A percentile compares a stretch with the other conserved stretches of the same genome.
phyloP scores from a whole-genome alignment of 1,140 invertebrate genomes.

The Euborellia annulipes region DNA sequence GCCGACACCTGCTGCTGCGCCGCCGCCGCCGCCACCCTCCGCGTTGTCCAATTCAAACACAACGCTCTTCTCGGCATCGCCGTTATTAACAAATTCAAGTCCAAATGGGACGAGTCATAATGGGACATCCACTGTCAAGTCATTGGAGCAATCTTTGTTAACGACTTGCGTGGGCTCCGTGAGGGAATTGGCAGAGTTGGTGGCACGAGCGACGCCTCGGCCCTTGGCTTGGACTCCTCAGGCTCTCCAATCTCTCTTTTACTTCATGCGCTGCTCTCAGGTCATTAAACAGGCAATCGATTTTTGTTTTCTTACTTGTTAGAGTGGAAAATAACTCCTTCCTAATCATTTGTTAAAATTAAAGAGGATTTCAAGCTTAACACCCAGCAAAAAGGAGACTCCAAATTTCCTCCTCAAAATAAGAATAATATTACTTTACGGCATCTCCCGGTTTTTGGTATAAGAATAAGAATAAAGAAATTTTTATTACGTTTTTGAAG shows the following conservation, averaged over 20 bases:
- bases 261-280: constrained; percentile 84
- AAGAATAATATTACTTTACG: too few species aligned
- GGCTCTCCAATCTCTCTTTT: constrained; percentile 64
- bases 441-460: too few species aligned
- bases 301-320: too few species aligned
- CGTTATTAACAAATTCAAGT: constrained; percentile 17
- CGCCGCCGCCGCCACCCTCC: constrained; percentile 21
- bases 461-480: too few species aligned
- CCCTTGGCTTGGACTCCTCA: constrained; percentile 39
- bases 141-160: constrained; percentile 52
- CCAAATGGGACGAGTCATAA: too few species aligned
- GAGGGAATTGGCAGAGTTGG: constrained; percentile 55
- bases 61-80: constrained; percentile 5
- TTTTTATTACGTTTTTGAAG: too few species aligned
- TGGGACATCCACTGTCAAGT: constrained; percentile 29
- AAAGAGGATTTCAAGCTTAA: too few species aligned
- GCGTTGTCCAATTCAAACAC: background rate
- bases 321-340: too few species aligned
- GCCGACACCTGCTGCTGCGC: constrained; percentile 29
- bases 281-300: too few species aligned
- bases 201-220: constrained; percentile 37
- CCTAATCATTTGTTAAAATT: too few species aligned
- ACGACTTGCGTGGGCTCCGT: constrained; percentile 78
- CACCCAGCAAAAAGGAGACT: too few species aligned
- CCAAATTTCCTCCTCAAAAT: too few species aligned